Base-by-base conservation (phyloP, 1,140 invertebrate genomes). In the Scaptomyza pallida region DNA sequence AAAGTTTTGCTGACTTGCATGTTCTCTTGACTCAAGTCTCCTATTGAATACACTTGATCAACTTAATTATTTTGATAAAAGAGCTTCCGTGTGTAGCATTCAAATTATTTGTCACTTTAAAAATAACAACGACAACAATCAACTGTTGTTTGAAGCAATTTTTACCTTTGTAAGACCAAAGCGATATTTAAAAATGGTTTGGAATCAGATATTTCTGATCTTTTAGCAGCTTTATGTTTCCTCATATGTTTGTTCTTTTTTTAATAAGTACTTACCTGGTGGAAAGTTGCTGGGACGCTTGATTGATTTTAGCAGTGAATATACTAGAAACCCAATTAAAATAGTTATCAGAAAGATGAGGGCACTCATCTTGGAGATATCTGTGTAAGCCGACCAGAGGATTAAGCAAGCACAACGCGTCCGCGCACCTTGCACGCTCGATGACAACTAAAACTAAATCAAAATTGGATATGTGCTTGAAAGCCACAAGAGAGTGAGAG, bases 221-320 rank as follows among this genome's bases (percentile, higher is more conserved):
- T 30, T 2, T 30, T 30, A 30, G 23, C 26, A 30, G 6, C n/a
- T n/a, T n/a, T n/a, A 30, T 30, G 26, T n/a, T 37, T 12, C 10
- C 33, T 37, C 4, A n/a, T n/a, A 1, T 37, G 33, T 37, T 37
- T 4, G 12, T 37, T 37, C 12, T 3, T n/a, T 37, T 37, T 37
- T 37, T 4, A n/a, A 37, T 6, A 4, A 37, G 12, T n/a, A 62
- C 75, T 89, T 21, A 90, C 89, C 89, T 80, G 89, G 89, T 35
- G 89, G 89, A 59, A 88, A 90, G 68, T 90, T 90, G 56, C 64
- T 69, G 3, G 89, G 89, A 5, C 89, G 69, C 35, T 68, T 70
- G 26, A 89, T 41, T 5, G 89, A 89, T 5, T 43, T 75, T 1
- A 90, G 12, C 16, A 90, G 33, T 21, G 57, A 77, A 73, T 73